Percentiles rank a stretch among this genome's conserved stretches.
These are phyloP conservation scores for Phrynocephalus forsythii DNA, from an alignment of 2,797 vertebrate species.

Conservation along the genomic window DNA sequence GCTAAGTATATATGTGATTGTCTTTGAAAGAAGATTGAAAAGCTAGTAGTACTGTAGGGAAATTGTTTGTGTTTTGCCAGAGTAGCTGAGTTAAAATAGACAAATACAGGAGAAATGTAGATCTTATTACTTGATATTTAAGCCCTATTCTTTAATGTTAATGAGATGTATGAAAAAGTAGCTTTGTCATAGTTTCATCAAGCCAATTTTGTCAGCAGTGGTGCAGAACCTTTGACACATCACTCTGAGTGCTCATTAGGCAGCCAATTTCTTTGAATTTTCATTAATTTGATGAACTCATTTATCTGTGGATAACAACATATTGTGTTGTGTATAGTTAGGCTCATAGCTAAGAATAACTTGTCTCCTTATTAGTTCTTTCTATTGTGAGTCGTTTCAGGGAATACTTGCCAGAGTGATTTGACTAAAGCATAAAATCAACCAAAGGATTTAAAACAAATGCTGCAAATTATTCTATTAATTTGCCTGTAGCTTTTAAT, in stretches of 20 bases:
- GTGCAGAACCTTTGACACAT: slow-evolving; percentile 83
- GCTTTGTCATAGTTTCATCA: slow-evolving; percentile 77
- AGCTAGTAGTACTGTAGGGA: neutral
- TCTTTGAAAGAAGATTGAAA: neutral
- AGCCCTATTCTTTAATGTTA: slow-evolving; percentile 78
- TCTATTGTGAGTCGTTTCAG: slow-evolving; percentile 1
- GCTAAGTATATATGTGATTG: neutral
- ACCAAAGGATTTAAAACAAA: neutral
- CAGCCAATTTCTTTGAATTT: slow-evolving; percentile 81
- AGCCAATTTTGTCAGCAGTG: slow-evolving; percentile 83
- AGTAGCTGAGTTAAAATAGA: slow-evolving; percentile 23
- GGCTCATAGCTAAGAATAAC: slow-evolving; percentile 18
- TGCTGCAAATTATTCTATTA: neutral
- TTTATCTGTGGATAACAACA: slow-evolving; percentile 88
- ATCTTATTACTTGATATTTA: slow-evolving; percentile 43
- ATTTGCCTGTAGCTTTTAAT: slow-evolving; percentile 7
- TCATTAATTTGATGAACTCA: slow-evolving; percentile 94
- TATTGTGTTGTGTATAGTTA: slow-evolving; percentile 66
- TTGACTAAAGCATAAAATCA: neutral
- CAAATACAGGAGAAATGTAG: slow-evolving; percentile 18
- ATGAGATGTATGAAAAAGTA: slow-evolving; percentile 81
- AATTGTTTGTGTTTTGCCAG: slow-evolving; percentile 22
- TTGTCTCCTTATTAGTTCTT: slow-evolving; percentile 23
- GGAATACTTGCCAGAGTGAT: neutral
- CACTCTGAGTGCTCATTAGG: slow-evolving; percentile 85